Conservation (phyloP, 2,113 vertebrate species). For the Cinclus mexicanus region DNA sequence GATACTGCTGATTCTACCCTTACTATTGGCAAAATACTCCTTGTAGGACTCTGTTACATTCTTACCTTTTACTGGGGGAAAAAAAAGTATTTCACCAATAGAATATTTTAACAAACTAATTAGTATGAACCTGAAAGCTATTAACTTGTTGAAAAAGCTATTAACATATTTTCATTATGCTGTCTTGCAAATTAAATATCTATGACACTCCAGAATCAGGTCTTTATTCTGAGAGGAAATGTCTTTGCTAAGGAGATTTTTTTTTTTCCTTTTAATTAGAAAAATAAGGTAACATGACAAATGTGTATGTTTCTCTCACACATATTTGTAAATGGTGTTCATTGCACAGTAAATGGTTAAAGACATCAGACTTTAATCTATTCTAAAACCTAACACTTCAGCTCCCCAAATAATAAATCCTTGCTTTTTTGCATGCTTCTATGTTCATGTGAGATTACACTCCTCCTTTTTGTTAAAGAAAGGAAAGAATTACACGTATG, state of each 20-base stretch:
- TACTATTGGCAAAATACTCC: not conserved
- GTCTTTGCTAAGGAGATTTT: not conserved
- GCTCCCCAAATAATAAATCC: not conserved
- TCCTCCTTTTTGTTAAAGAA: not conserved
- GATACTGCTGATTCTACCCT: not conserved
- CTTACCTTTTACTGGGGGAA: not conserved
- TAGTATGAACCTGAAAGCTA: conserved; percentile 56
- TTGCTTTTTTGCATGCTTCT: not conserved
- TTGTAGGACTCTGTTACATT: not conserved
- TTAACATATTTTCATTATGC: conserved; percentile 48
- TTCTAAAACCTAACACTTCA: not conserved
- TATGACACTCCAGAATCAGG: conserved; percentile 11
- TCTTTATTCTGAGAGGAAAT: conserved; percentile 45
- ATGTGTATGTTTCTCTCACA: not conserved
- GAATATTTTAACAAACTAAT: conserved; percentile 59
- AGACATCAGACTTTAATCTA: not conserved
- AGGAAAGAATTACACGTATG: not conserved
- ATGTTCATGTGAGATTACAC: not conserved
- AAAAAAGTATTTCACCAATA: not conserved
- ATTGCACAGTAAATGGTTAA: not conserved
- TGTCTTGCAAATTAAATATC: conserved; percentile 56
- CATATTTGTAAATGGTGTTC: not conserved
- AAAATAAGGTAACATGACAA: not conserved
- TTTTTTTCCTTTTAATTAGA: not conserved
- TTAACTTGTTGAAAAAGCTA: conserved; percentile 60